These are phyloP conservation scores for Junonia oenone DNA, from an alignment of 2,888 invertebrate species.

Conservation along the genomic window DNA sequence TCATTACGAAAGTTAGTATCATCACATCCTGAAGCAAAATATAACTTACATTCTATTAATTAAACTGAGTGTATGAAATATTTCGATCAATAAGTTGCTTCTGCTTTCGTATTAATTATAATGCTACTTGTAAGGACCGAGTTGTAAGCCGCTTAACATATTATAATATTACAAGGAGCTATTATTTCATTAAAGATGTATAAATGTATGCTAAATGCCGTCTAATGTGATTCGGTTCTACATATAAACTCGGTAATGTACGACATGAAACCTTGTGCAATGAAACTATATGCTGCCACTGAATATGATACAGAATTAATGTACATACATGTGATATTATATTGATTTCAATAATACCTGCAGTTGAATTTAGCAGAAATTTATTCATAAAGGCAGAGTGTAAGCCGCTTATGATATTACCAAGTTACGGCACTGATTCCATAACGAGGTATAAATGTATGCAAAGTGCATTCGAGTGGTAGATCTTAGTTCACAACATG, in stretches of 20 bases:
- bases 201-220: background rate
- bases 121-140: background rate
- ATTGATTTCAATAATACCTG: background rate
- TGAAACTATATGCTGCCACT: background rate
- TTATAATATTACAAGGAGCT: background rate
- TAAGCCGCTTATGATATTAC: constrained; percentile 27
- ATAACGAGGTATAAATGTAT: constrained; percentile 20
- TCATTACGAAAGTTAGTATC: background rate
- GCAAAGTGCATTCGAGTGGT: constrained; percentile 20
- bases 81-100: background rate
- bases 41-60: background rate
- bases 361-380: background rate
- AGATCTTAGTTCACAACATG: constrained; percentile 3
- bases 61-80: background rate
- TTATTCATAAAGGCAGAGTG: constrained; percentile 20
- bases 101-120: background rate
- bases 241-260: background rate
- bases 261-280: background rate
- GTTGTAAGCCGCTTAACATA: background rate
- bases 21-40: background rate
- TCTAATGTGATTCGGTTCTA: background rate
- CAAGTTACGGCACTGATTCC: constrained; percentile 18
- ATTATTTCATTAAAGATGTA: background rate
- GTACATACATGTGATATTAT: background rate
- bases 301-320: background rate